Base-by-base conservation (phyloP, 2,888 invertebrate species). In the Tenthredo amoena region DNA sequence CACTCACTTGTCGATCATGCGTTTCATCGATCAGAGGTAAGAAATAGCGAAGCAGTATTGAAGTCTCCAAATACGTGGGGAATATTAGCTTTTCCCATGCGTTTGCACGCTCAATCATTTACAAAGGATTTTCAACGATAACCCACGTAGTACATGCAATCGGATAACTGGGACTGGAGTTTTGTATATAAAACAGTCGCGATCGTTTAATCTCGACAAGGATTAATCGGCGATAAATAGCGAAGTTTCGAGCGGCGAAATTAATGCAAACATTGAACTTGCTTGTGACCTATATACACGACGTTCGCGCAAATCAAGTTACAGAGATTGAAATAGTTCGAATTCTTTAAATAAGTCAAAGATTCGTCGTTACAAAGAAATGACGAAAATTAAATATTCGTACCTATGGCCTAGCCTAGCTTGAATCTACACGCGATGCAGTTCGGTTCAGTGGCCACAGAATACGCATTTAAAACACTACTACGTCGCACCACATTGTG, bases 391-490 rank as follows among this genome's bases (percentile, higher is more conserved):
- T 26, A 50, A 77, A 77, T 55, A 26, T 37, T n/a, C 4, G 31
- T 72, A 31, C 72, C 47, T 26, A 50, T 50, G 15, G 40, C n/a
- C 43, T 83, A 37, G 83, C 10, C 65, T 31, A 65, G 85, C 85
- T 87, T 71, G 85, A 62, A 68, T 76, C 86, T 87, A 87, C 87
- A 88, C 87, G 87, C 87, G 85, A 88, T 87, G 81, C 85, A 86
- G 82, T 86, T 87, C 87, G 88, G 88, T 89, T 89, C 88, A 88
- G 86, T 87, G 88, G 86, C 86, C 86, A 87, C 87, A 86, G 87
- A 86, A 86, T 85, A 86, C 87, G 86, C 21, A 55, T 76, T 84
- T 85, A 79, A 87, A 87, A 88, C 88, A 88, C 86, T 86, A 87
- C 87, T 85, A 86, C 85, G 86, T 21, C 62, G 21, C 26, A 81